A percentile compares a stretch with the other conserved stretches of the same genome.
Conservation (phyloP, 2,797 vertebrate genomes). For the Pseudochirops corinnae region DNA sequence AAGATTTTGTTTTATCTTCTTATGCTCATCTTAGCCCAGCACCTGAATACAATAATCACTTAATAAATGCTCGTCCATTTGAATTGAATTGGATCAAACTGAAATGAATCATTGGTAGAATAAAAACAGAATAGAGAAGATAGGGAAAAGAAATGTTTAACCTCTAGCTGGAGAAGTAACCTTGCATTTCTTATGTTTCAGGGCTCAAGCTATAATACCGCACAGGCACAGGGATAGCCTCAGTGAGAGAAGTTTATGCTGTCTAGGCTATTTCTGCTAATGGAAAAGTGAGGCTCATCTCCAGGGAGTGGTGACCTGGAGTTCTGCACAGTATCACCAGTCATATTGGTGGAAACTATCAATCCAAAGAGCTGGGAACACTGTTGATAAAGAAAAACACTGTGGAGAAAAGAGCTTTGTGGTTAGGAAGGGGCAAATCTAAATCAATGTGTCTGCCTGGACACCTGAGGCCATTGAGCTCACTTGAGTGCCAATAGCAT, state of each 20-base stretch:
- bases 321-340: conserved; percentile 20
- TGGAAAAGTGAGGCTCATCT: conserved; percentile 11
- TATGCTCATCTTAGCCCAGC: background rate
- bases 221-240: background rate
- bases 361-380: background rate
- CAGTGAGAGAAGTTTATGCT: background rate
- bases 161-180: background rate
- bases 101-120: background rate
- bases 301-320: conserved; percentile 2
- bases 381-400: background rate
- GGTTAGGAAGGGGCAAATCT: background rate
- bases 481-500: background rate
- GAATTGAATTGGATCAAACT: background rate
- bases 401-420: background rate
- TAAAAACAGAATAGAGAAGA: background rate
- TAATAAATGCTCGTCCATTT: background rate
- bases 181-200: background rate
- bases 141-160: background rate
- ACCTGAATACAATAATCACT: background rate
- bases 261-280: background rate
- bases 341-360: background rate
- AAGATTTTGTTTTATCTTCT: background rate
- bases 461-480: background rate
- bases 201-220: background rate
- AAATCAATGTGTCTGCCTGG: conserved; percentile 12